Evolutionary conservation across 2,797 vertebrate species (phyloP), one percentile per base, ranked within the genome.

Genomic region (Dallia pectoralis): DNA sequence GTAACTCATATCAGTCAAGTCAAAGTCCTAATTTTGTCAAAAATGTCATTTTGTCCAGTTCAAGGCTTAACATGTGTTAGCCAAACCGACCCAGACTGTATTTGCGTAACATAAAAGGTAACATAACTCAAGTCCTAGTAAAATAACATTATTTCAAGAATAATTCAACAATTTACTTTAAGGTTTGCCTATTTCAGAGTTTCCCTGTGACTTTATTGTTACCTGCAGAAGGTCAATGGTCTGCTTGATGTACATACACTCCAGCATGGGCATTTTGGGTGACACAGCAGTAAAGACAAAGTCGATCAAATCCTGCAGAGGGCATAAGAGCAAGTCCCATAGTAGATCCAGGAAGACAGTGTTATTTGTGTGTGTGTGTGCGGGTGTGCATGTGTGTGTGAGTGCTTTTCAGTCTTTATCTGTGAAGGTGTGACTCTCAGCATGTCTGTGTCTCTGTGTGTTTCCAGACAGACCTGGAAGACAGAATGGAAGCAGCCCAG

Each of bases 171-270:
- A 15, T 63, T 30, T 4, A 18, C 32, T 30, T 32, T 30, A 4
- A 19, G 27, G 30, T 30, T 6, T 32, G 29, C 15, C 27, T 16
- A 32, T 30, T 64, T 30, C 33, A 14, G 65, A 19, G 5, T 36
- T 22, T 47, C n/a, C n/a, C 19, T 47, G 15, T 25, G 4, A 4
- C 40, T n/a, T 11, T 51, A 5, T 69, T 22, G 79, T 75, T 88
- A 95, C 94, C 93, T 95, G 91, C 77, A 96, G 88, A 71, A 96
- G 90, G 87, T 95, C 92, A 44, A 93, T 94, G 2, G 94, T 93
- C 91, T 96, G 95, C 77, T 87, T 92, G 90, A 96, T 94, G 91
- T 95, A 95, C 93, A 94, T 94, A 44, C 94, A 95, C 82, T 96
- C 95, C 85, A 96, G 85, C 76, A 95, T 81, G 0, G 84, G 84